phyloP scores from a whole-genome alignment of 2,797 vertebrate species.

The Tapera naevia region DNA sequence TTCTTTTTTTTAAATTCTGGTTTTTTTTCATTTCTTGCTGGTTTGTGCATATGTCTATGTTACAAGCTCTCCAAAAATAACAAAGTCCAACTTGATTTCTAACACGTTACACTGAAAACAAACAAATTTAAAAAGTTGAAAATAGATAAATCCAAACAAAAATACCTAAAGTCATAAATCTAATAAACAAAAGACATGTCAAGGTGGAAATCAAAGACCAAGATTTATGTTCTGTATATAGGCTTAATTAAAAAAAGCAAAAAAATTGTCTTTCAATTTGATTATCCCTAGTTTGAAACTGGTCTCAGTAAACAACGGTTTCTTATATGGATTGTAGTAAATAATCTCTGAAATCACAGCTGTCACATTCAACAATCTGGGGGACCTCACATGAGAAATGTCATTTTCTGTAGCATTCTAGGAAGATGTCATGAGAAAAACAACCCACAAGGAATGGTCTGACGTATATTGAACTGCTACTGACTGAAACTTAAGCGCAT shows the following conservation, averaged over 20 bases:
- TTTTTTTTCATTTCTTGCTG: not conserved
- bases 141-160: not conserved
- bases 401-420: not conserved
- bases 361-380: not conserved
- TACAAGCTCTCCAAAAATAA: not conserved
- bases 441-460: not conserved
- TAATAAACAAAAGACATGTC: not conserved
- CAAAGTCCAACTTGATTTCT: not conserved
- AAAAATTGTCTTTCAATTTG: not conserved
- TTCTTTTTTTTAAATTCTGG: not conserved
- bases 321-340: not conserved
- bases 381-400: not conserved
- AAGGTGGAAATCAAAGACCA: not conserved
- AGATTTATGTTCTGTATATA: not conserved
- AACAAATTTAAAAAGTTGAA: not conserved
- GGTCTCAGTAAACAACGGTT: rapidly evolving
- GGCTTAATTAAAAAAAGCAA: not conserved
- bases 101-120: not conserved
- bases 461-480: not conserved
- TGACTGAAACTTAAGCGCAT: not conserved
- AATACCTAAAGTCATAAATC: not conserved
- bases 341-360: not conserved
- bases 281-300: not conserved
- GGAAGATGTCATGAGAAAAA: not conserved
- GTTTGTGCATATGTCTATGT: not conserved